Base-by-base conservation (phyloP, 2,888 invertebrate species). In the Leptura quadrifasciata region DNA sequence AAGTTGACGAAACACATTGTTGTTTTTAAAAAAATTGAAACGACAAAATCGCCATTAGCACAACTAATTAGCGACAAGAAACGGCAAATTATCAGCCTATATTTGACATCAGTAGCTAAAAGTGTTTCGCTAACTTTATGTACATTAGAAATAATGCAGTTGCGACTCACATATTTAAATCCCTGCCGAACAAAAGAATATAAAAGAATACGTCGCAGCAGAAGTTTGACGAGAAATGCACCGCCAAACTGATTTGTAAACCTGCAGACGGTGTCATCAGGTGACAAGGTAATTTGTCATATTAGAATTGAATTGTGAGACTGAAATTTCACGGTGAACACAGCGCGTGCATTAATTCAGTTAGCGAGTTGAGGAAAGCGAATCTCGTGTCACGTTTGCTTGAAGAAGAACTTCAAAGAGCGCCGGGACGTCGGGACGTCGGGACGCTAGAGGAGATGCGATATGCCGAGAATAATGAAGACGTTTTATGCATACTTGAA, bases 401-500 rank as follows among this genome's bases (percentile, higher is more conserved):
- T 60, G 78, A 67, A 10, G 77, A 74, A 64, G 76, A 72, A 81
- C 82, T 81, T 83, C 82, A 82, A 83, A 83, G 82, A 77, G 80
- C 70, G 75, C 35, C 74, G 76, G 67, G 71, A 55, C 27, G 20
- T 31, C 24, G 24, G 47, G 61, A 12, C 21, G 58, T 52, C 58
- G 58, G 69, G 39, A 57, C 71, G 74, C 68, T 69, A 24, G 39
- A 9, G n/a, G 17, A 24, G 57, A 73, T 79, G 79, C 79, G 77
- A 82, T 81, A 79, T 79, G 80, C 74, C 78, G 78, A 58, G 82
- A 83, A 84, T 85, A 85, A 85, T 84, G 84, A 85, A 84, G 84
- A 84, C 80, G 80, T 83, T 85, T 84, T 84, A 84, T 85, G 85
- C 83, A 85, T 83, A 83, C 84, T 84, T 81, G 79, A 77, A 77